Evolutionary conservation across 64 coral and sea anemone genomes (phyloP).

Genomic region (Catalaphyllia jardinei): DNA sequence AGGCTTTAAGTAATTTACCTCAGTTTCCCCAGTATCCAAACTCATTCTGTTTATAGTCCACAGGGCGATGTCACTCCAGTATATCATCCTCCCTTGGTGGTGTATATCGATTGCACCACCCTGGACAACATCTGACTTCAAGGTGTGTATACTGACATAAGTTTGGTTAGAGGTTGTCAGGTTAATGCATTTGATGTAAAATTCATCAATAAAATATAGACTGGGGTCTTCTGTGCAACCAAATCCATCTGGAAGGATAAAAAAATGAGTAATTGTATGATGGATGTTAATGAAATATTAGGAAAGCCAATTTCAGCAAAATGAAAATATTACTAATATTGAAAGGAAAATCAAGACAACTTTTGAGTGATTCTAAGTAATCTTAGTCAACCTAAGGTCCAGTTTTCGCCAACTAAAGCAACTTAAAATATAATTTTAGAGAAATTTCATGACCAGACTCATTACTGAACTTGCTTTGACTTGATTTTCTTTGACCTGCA

Average conservation of each 20-base stretch:
- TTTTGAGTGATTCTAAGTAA: too few species aligned
- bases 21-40: constrained; percentile 33
- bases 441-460: too few species aligned
- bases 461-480: too few species aligned
- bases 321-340: too few species aligned
- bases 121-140: constrained; percentile 1
- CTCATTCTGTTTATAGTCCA: constrained; percentile 28
- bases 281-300: too few species aligned
- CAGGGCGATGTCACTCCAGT: constrained; percentile 46
- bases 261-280: background rate
- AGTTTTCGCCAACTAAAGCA: too few species aligned
- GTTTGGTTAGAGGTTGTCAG: background rate
- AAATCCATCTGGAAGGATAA: background rate
- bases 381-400: too few species aligned
- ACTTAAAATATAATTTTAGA: too few species aligned
- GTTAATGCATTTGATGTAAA: constrained; percentile 45
- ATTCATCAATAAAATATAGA: constrained; percentile 7
- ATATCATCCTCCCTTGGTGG: constrained; percentile 9
- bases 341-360: too few species aligned
- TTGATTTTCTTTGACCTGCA: too few species aligned
- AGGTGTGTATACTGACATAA: background rate
- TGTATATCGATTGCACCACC: constrained; percentile 45
- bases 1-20: background rate
- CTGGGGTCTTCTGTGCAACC: constrained; percentile 15
- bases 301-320: too few species aligned